phyloP scores from a whole-genome alignment of 2,888 invertebrate genomes.

The Lasiommata megera region DNA sequence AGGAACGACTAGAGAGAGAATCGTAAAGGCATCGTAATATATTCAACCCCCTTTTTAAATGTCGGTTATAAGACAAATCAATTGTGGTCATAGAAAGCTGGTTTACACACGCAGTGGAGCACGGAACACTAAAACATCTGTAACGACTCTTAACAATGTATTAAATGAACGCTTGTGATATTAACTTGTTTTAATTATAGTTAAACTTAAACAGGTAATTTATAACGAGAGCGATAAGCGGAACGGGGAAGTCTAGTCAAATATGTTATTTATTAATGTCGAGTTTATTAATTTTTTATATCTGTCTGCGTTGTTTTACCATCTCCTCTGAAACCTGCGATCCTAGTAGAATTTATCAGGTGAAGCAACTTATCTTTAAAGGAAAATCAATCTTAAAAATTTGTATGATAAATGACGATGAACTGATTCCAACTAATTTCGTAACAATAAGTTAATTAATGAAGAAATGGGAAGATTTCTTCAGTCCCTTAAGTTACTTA shows the following conservation, averaged over 20 bases:
- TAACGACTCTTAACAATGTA: slow-evolving; percentile 2
- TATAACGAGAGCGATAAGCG: slow-evolving; percentile 3
- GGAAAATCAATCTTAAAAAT: too few relatives aligned
- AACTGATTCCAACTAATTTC: too few relatives aligned
- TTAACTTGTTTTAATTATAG: slow-evolving; percentile 7
- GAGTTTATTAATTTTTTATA: not conserved
- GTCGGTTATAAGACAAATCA: not conserved
- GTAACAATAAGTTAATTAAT: too few relatives aligned
- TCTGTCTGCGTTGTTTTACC: too few relatives aligned
- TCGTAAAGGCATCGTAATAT: too few relatives aligned
- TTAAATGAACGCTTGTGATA: slow-evolving; percentile 2
- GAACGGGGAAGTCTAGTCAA: slow-evolving; percentile 2
- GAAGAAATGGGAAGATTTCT: too few relatives aligned
- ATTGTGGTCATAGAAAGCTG: not conserved
- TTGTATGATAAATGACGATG: too few relatives aligned
- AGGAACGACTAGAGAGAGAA: too few relatives aligned
- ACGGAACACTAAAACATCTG: not conserved
- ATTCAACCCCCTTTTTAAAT: not conserved
- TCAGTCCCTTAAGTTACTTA: too few relatives aligned
- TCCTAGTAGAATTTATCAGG: too few relatives aligned
- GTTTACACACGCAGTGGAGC: not conserved
- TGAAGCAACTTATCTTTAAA: too few relatives aligned
- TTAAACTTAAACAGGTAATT: not conserved
- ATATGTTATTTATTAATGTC: slow-evolving; percentile 1
- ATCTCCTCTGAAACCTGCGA: too few relatives aligned